Evolutionary conservation across 2,113 vertebrate species (phyloP).

Genomic region (Tragelaphus buxtoni): DNA sequence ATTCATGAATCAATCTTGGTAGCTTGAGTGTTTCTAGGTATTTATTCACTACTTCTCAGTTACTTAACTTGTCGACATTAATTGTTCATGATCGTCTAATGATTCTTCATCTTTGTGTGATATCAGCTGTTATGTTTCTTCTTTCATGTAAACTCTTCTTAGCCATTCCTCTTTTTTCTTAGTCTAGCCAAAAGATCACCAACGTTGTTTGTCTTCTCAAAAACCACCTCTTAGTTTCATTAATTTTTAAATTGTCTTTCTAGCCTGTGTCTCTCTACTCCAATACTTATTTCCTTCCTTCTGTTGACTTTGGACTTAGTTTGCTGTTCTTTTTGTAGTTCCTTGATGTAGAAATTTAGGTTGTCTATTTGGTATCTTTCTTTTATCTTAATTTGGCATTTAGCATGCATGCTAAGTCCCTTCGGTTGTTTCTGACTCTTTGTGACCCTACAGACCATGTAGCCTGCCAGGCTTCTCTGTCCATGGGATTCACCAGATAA

Average conservation of each 20-base stretch:
- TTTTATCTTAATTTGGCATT: not conserved
- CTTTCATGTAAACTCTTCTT: not conserved
- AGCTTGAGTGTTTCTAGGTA: not conserved
- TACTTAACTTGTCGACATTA: not conserved
- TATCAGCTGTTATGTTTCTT: not conserved
- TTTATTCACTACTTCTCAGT: not conserved
- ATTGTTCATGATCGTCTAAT: not conserved
- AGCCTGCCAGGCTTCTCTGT: not conserved
- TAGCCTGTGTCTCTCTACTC: not conserved
- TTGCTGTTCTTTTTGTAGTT: not conserved
- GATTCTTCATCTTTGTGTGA: not conserved
- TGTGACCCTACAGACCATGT: not conserved
- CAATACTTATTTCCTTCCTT: not conserved
- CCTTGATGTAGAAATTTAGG: not conserved
- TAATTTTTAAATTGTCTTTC: not conserved
- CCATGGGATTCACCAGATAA: not conserved
- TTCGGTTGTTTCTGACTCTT: not conserved
- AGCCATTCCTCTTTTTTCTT: not conserved
- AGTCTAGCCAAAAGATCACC: not conserved
- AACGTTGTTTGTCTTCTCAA: rapidly evolving
- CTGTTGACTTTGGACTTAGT: not conserved
- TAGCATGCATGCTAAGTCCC: not conserved
- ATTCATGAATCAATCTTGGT: not conserved
- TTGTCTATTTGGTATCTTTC: not conserved
- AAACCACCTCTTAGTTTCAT: not conserved